These are phyloP conservation scores for Pachymerium ferrugineum DNA, from an alignment of 2,888 invertebrate species.

Conservation along the genomic window DNA sequence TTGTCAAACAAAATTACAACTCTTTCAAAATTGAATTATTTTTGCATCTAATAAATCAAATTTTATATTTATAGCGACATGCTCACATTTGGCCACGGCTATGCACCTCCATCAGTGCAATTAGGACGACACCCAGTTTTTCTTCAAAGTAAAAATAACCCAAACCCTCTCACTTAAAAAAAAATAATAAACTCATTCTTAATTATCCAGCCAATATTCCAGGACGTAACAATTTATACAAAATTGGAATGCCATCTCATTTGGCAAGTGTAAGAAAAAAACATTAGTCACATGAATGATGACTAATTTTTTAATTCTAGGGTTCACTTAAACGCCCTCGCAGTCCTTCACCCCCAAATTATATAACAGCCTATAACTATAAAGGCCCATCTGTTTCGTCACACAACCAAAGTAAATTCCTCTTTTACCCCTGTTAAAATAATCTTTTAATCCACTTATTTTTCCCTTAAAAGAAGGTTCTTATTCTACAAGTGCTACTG, in stretches of 20 bases:
- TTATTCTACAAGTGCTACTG: not conserved
- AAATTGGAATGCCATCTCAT: conserved; percentile 46
- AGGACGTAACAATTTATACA: conserved; percentile 49
- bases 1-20: not conserved
- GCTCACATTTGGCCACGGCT: conserved; percentile 40
- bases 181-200: not conserved
- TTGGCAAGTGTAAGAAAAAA: not conserved
- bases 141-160: conserved; percentile 54
- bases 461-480: conserved; percentile 11
- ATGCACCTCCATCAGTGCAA: conserved; percentile 43
- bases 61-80: conserved; percentile 40
- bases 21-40: not conserved
- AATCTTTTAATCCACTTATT: not conserved
- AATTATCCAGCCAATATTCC: conserved; percentile 39
- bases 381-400: conserved; percentile 37
- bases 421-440: too few species aligned
- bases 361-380: conserved; percentile 33
- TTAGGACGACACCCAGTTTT: conserved; percentile 61
- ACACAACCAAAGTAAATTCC: conserved; percentile 39
- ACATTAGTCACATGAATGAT: too few species aligned
- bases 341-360: conserved; percentile 56
- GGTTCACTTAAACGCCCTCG: conserved; percentile 58
- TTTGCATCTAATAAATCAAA: not conserved
- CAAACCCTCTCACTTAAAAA: too few species aligned
- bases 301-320: conserved; percentile 48